These are phyloP conservation scores for Drosophila ficusphila DNA, from an alignment of 1,140 invertebrate species.

Conservation along the genomic window DNA sequence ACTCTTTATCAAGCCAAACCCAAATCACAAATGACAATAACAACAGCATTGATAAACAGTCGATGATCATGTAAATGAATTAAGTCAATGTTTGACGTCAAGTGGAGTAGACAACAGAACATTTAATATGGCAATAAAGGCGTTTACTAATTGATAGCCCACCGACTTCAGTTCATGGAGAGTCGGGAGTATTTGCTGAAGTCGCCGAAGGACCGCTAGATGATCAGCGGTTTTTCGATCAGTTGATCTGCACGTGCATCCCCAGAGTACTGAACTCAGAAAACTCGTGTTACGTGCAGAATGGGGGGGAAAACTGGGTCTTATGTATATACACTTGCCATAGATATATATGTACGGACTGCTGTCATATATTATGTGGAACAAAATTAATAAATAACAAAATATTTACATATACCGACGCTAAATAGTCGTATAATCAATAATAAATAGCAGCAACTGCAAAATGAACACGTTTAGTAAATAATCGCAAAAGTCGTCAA, in stretches of 20 bases:
- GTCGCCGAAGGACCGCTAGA: slow-evolving; percentile 19
- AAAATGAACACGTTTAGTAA: slow-evolving; percentile 81
- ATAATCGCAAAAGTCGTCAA: slow-evolving; percentile 66
- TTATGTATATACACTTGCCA: slow-evolving; percentile 1
- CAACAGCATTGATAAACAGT: slow-evolving; percentile 19
- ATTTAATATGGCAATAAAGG: slow-evolving; percentile 75
- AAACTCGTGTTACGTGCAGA: slow-evolving; percentile 35
- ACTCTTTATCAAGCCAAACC: slow-evolving; percentile 32
- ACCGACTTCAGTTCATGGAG: slow-evolving; percentile 11
- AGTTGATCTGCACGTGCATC: slow-evolving; percentile 5
- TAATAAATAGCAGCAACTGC: slow-evolving; percentile 78
- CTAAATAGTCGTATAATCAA: slow-evolving; percentile 81
- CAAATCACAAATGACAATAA: slow-evolving; percentile 17
- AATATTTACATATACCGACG: slow-evolving; percentile 76
- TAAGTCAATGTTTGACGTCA: slow-evolving; percentile 56
- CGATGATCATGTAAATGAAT: slow-evolving; percentile 75
- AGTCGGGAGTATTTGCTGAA: neutral
- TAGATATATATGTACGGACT: neutral
- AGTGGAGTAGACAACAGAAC: slow-evolving; percentile 73
- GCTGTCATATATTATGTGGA: slow-evolving; percentile 38
- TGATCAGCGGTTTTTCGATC: neutral
- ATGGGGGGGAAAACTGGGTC: slow-evolving; percentile 2
- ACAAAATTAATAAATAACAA: slow-evolving; percentile 71
- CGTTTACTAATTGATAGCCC: slow-evolving; percentile 62
- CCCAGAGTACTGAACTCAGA: neutral